Percentiles rank a stretch among this genome's conserved stretches.
Evolutionary conservation across 2,888 invertebrate genomes (phyloP).

Genomic region (Ophion costatus): DNA sequence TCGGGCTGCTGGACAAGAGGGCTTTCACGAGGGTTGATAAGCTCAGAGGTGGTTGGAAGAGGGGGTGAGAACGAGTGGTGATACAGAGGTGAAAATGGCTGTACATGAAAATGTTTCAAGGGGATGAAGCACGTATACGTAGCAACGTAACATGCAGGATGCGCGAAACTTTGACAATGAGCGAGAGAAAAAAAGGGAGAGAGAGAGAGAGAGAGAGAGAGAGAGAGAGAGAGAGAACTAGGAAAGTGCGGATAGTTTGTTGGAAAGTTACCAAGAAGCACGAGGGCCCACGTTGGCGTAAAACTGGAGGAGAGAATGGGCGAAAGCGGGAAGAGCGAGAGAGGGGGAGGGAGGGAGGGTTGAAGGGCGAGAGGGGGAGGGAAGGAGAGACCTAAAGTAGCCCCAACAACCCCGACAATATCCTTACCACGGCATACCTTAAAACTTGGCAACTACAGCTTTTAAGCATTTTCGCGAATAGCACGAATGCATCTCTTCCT

Average conservation of each 20-base stretch:
- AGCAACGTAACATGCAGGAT: conserved; percentile 59
- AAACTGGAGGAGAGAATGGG: neutral
- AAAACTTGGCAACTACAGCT: conserved; percentile 73
- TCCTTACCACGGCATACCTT: conserved; percentile 65
- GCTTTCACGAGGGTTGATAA: neutral
- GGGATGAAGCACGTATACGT: neutral
- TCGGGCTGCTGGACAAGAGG: neutral
- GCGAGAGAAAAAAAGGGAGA: neutral
- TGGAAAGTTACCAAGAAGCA: conserved; percentile 74
- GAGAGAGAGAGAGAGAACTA: conserved; percentile 1
- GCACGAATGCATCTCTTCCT: conserved; percentile 15
- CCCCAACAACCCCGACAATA: conserved; percentile 52
- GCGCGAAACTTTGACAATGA: conserved; percentile 68
- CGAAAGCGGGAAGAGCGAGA: neutral
- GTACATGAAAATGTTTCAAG: neutral
- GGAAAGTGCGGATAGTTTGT: conserved; percentile 57
- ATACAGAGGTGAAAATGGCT: conserved; percentile 48
- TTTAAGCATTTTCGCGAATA: conserved; percentile 69
- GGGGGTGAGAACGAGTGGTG: conserved; percentile 18
- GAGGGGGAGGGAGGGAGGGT: neutral
- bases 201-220: conserved; percentile 49
- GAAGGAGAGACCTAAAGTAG: neutral
- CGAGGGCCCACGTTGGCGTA: conserved; percentile 29
- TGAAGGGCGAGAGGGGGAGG: neutral
- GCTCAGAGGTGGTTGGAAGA: neutral